Base-by-base conservation (phyloP, 2,113 vertebrate species). In the Rhinolophus sinicus region DNA sequence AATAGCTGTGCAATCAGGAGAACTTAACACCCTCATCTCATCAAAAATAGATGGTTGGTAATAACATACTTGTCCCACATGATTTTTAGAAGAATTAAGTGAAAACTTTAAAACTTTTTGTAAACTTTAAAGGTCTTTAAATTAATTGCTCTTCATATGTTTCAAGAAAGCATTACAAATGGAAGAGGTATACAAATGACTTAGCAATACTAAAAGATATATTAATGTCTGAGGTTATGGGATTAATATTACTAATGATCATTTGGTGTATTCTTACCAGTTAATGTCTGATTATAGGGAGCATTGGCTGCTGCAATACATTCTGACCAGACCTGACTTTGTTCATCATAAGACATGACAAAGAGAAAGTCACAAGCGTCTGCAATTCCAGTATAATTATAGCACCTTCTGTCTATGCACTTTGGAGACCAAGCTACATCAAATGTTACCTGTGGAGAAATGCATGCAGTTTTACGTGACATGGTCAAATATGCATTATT, bases 301-400 rank as follows among this genome's bases (percentile, higher is more conserved):
- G 99, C 99, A 91, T 99, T 99, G 76, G 99, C 99, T 98, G 98
- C 99, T 44, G 99, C 99, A 95, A 99, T 97, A 95, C 99, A 99
- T 78, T 99, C 98, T 54, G 98, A 99, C 98, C 98, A 99, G 94
- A 99, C 98, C 97, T 99, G 99, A 98, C 99, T 99, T 98, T 99
- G 99, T 96, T 99, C 99, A 72, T 99, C 99, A 2, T 99, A 99
- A 6, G 99, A 99, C 99, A 99, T 99, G 88, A 99, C 99, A 97
- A 99, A 99, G 65, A 99, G 94, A 97, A 99, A 99, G 98, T 99
- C 99, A 88, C 99, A 99, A 89, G 99, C 99, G 52, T 99, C 98
- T 33, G 99, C 99, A 94, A 99, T 99, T 80, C 97, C 98, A 40
- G 98, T 97, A 76, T 99, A 99, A 98, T 99, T 99, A 96, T 99